Percentiles rank a stretch among this genome's conserved stretches.
phyloP scores from a whole-genome alignment of 2,797 vertebrate genomes.

The Psittacula derbiana region DNA sequence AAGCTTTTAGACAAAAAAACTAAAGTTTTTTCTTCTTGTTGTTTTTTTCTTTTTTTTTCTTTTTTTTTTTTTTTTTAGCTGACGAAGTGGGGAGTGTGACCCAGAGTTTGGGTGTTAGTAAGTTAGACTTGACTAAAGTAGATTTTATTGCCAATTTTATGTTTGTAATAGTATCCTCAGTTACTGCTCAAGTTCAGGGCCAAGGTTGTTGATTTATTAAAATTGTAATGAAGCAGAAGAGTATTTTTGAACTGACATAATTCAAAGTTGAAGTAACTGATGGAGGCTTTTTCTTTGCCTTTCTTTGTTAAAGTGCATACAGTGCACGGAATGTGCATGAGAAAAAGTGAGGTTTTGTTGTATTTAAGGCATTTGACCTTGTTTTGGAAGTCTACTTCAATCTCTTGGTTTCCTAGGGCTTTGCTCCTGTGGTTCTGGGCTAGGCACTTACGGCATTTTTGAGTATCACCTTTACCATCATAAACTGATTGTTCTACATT shows the following conservation, averaged over 20 bases:
- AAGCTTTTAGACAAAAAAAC: not conserved
- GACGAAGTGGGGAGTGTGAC: constrained; percentile 2
- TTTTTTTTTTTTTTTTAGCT: not conserved
- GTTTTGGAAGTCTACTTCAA: not conserved
- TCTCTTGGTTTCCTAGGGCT: not conserved
- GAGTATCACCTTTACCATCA: not conserved
- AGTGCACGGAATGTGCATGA: not conserved
- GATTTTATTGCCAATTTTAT: not conserved
- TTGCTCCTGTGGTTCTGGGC: not conserved
- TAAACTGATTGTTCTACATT: not conserved
- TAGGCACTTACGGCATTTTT: not conserved
- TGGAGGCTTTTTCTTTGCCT: not conserved
- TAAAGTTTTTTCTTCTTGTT: too few species aligned
- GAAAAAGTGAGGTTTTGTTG: not conserved
- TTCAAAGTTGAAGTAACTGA: not conserved
- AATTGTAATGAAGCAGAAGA: not conserved
- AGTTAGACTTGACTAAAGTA: not conserved
- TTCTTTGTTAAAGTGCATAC: not conserved
- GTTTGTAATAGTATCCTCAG: not conserved
- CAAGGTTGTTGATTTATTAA: not conserved
- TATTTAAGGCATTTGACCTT: not conserved
- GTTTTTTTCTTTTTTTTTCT: not conserved
- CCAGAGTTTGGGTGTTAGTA: not conserved
- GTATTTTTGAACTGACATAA: not conserved
- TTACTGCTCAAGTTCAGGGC: not conserved